Percentiles rank a stretch among this genome's conserved stretches.
Conservation (phyloP, 2,888 invertebrate species). For the Synanthedon myopaeformis region DNA sequence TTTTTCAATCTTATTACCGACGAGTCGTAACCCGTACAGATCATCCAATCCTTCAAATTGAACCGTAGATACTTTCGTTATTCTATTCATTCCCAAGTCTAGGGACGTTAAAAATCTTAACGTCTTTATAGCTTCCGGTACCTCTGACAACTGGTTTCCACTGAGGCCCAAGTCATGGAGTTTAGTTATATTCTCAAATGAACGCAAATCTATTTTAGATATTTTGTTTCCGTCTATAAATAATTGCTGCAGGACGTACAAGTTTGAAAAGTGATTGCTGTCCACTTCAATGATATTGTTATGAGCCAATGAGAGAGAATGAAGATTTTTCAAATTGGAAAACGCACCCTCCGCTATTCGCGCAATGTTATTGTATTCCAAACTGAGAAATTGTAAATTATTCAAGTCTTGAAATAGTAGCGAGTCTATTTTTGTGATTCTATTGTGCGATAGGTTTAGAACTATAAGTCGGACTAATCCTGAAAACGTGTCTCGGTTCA, state of each 20-base stretch:
- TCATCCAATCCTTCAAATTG: constrained; percentile 81
- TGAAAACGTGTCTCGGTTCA: constrained; percentile 82
- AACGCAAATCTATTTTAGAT: constrained; percentile 74
- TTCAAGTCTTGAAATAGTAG: constrained; percentile 80
- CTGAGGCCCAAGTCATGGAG: constrained; percentile 82
- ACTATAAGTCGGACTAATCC: constrained; percentile 79
- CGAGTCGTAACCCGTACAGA: constrained; percentile 80
- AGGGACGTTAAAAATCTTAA: constrained; percentile 79
- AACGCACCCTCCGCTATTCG: constrained; percentile 81
- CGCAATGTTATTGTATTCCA: constrained; percentile 78
- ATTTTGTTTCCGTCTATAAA: constrained; percentile 82
- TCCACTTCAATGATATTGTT: constrained; percentile 79
- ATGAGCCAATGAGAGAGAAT: constrained; percentile 79
- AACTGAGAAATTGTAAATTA: constrained; percentile 79
- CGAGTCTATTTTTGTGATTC: constrained; percentile 77
- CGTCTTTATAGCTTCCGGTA: constrained; percentile 78
- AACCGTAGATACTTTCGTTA: constrained; percentile 76
- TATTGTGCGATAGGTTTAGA: constrained; percentile 80
- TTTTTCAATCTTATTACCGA: constrained; percentile 83
- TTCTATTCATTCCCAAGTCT: constrained; percentile 85
- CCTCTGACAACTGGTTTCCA: constrained; percentile 77
- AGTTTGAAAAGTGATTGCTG: constrained; percentile 77
- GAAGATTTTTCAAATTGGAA: constrained; percentile 79
- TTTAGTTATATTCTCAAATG: constrained; percentile 82
- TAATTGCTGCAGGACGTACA: constrained; percentile 79